Conservation (phyloP, 1,140 invertebrate species). For the Hyles euphorbiae region DNA sequence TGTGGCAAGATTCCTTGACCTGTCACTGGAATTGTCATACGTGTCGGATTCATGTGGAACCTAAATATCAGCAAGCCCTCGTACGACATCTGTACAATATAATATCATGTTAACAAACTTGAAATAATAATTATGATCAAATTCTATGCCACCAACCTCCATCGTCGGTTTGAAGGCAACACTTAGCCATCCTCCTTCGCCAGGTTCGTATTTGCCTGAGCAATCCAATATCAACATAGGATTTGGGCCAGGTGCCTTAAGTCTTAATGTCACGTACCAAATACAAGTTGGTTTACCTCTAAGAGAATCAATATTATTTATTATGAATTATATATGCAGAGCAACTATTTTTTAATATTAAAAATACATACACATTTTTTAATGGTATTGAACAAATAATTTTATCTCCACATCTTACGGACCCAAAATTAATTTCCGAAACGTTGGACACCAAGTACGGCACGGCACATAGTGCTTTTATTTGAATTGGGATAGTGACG, state of each 20-base stretch:
- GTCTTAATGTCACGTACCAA: constrained; percentile 55
- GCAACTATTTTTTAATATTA: neutral
- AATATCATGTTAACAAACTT: neutral
- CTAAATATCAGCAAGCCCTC: constrained; percentile 58
- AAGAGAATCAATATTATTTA: neutral
- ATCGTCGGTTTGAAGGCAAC: constrained; percentile 57
- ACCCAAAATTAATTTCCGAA: constrained; percentile 48
- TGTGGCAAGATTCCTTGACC: constrained; percentile 58
- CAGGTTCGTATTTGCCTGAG: constrained; percentile 60
- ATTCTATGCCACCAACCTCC: constrained; percentile 36
- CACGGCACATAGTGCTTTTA: constrained; percentile 60
- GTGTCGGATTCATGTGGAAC: constrained; percentile 67
- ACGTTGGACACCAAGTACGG: constrained; percentile 59
- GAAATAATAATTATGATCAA: too few relatives aligned
- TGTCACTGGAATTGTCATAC: constrained; percentile 52
- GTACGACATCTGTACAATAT: constrained; percentile 45
- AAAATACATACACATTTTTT: constrained; percentile 62
- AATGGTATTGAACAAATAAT: constrained; percentile 54
- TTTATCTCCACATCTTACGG: constrained; percentile 64
- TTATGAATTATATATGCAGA: neutral
- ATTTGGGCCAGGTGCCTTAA: constrained; percentile 46
- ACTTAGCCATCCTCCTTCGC: constrained; percentile 57
- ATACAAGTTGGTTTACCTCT: constrained; percentile 63
- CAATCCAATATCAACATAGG: constrained; percentile 49
- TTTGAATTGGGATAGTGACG: constrained; percentile 52